Conservation (phyloP, 2,113 vertebrate species). For the Psettodes erumei region DNA sequence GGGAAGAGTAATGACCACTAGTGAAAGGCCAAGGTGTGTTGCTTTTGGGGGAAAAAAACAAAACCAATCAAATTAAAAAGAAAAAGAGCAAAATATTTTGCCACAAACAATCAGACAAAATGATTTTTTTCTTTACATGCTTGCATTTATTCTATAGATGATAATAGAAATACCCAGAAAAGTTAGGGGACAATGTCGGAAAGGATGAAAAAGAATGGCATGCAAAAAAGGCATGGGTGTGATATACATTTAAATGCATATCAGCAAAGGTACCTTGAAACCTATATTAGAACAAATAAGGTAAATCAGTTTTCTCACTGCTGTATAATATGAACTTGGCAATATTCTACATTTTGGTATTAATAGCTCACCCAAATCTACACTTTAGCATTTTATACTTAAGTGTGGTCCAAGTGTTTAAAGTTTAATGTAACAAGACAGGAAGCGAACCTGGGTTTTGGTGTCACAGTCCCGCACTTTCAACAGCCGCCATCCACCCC, state of each 20-base stretch:
- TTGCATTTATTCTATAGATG: background rate
- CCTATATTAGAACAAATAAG: background rate
- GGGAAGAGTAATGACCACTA: slow-evolving; percentile 23
- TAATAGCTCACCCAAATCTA: background rate
- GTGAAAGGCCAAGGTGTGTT: slow-evolving; percentile 37
- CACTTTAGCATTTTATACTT: background rate
- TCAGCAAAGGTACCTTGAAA: background rate
- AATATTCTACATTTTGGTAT: background rate
- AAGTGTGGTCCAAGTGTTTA: too few species aligned
- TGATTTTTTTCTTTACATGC: background rate
- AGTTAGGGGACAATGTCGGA: background rate
- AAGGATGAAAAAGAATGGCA: background rate
- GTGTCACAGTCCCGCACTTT: too few species aligned
- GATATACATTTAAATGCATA: slow-evolving; percentile 1
- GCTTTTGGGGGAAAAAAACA: too few species aligned
- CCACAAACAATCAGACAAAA: background rate
- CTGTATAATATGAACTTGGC: background rate
- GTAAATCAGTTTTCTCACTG: background rate
- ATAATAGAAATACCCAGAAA: background rate
- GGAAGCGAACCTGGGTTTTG: too few species aligned
- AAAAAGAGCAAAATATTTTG: slow-evolving; percentile 1
- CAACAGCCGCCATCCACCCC: too few species aligned
- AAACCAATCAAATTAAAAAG: background rate
- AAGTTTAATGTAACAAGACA: too few species aligned
- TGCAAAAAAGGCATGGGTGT: slow-evolving; percentile 1